Evolutionary conservation across 2,113 vertebrate genomes (phyloP), one percentile per base, ranked within the genome.

Genomic region (Manacus vitellinus): DNA sequence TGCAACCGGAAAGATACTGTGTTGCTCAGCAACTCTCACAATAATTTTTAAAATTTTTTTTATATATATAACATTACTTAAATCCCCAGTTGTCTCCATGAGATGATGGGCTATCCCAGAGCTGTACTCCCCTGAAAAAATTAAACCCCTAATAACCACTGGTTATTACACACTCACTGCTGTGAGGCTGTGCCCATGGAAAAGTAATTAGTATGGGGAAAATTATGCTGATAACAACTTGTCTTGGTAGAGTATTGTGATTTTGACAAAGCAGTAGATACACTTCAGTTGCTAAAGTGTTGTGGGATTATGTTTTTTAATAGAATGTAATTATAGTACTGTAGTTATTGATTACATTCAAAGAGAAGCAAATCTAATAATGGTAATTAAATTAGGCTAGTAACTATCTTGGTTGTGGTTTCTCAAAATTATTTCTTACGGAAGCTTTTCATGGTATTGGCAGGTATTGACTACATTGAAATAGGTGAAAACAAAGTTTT

Each of bases 1-100:
- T 94, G 52, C 82, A 85, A 79, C 74, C 4, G 2, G 92, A 92
- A 96, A 49, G 86, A 67, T 71, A 77, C 33, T 27, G 9, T 47
- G 79, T 94, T 95, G 93, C 92, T 96, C 79, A 95, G 91, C 93
- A 95, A 80, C 94, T 93, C 82, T 92, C 39, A n/a, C 61, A 84
- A 5, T 66, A 31, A 51, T 73, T 87, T 58, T 23, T 28, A 12
- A 35, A 11, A 11, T 35, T 35, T 35, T 58, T 21, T 24, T 20
- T 5, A 59, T 59, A 24, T 18, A 55, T 31, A 22, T 75, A 82
- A 71, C 30, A 47, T 94, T 35, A 71, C 35, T 94, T 63, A 84
- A 54, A 89, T 94, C 65, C 28, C 23, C 39, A 52, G 25, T 67
- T 88, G 25, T 91, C 61, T 80, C 47, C 30, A 11, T 63, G 65